phyloP scores from a whole-genome alignment of 2,113 vertebrate species.

The Syngnathus typhle region DNA sequence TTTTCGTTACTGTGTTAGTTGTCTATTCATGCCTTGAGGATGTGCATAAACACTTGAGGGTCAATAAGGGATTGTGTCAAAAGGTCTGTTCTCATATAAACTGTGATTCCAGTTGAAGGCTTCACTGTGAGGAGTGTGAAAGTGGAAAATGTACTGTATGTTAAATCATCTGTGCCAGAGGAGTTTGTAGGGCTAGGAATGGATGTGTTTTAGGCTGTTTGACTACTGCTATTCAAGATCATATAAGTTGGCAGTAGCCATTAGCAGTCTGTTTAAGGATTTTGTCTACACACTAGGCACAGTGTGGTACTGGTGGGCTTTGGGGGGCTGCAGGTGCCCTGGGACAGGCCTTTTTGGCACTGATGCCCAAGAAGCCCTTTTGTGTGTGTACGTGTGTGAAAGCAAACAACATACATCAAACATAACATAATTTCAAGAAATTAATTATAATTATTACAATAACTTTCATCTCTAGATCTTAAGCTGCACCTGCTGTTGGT shows the following conservation, averaged over 20 bases:
- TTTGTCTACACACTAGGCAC: background rate
- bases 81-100: conserved; percentile 43
- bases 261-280: conserved; percentile 49
- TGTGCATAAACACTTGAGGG: conserved; percentile 37
- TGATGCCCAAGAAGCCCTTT: no score
- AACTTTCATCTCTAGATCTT: no score
- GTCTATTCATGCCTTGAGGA: conserved; percentile 40
- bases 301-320: background rate
- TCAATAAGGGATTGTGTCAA: conserved; percentile 48
- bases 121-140: conserved; percentile 50
- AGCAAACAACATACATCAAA: background rate
- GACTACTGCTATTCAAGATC: conserved; percentile 52
- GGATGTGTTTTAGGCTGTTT: conserved; percentile 46
- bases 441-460: no score
- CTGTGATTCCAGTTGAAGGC: conserved; percentile 59
- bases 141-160: conserved; percentile 57
- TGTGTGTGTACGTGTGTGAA: background rate
- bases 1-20: conserved; percentile 24
- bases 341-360: no score
- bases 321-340: no score
- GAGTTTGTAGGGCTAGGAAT: conserved; percentile 41
- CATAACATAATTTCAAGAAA: no score
- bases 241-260: conserved; percentile 55
- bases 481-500: no score
- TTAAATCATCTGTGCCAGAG: conserved; percentile 62